Conservation (phyloP, 1,140 invertebrate species). For the Pachypsylla venusta region DNA sequence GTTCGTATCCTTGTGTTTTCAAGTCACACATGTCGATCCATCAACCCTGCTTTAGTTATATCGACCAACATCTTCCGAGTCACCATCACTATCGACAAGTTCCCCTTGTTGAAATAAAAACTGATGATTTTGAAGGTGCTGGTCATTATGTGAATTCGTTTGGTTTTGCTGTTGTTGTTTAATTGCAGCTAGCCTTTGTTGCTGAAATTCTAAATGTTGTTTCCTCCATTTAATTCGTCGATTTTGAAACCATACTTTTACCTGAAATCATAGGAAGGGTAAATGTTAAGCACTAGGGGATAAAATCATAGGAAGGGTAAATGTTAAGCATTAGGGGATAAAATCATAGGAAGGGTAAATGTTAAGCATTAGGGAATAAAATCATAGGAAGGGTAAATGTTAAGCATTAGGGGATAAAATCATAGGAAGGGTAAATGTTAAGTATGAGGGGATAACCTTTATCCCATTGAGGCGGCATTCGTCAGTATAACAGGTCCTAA, state of each 20-base stretch:
- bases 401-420: background rate
- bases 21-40: no score
- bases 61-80: background rate
- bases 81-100: background rate
- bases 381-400: background rate
- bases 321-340: background rate
- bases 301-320: background rate
- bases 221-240: slow-evolving; percentile 91
- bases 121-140: background rate
- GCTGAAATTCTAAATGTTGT: slow-evolving; percentile 78
- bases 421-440: background rate
- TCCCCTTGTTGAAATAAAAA: background rate
- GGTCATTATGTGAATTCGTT: background rate
- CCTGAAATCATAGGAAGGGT: slow-evolving; percentile 37
- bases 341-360: background rate
- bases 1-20: no score
- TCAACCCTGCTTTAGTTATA: background rate
- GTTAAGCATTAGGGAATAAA: background rate
- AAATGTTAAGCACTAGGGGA: background rate
- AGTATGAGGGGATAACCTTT: background rate
- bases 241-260: slow-evolving; percentile 97
- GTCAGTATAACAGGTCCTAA: no score
- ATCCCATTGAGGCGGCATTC: no score
- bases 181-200: slow-evolving; percentile 63
- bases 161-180: slow-evolving; percentile 35